These are phyloP conservation scores for Fragum fragum DNA, from an alignment of 2,888 invertebrate genomes.

Conservation along the genomic window DNA sequence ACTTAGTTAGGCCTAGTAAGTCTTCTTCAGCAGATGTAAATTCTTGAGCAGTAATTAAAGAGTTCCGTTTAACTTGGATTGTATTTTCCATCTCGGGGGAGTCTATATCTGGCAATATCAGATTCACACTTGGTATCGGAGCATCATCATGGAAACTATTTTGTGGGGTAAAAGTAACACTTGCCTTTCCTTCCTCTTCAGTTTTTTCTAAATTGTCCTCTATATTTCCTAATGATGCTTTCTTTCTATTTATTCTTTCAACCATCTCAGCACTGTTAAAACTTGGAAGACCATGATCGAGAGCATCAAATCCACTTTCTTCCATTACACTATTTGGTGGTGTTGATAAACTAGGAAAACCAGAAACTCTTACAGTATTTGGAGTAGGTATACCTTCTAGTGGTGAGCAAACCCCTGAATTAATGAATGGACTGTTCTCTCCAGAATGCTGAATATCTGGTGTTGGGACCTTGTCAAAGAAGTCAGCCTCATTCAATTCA, in stretches of 20 bases:
- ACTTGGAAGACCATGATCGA: slow-evolving; percentile 83
- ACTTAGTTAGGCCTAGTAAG: background rate
- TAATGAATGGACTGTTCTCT: slow-evolving; percentile 54
- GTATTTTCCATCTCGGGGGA: slow-evolving; percentile 85
- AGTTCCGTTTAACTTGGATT: slow-evolving; percentile 82
- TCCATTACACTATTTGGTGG: slow-evolving; percentile 85
- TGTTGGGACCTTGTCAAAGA: slow-evolving; percentile 65
- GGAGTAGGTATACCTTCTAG: slow-evolving; percentile 41
- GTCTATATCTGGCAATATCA: slow-evolving; percentile 82
- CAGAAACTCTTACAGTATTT: slow-evolving; percentile 52
- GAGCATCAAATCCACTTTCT: slow-evolving; percentile 36
- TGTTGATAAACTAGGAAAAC: slow-evolving; percentile 71
- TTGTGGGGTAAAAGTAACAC: slow-evolving; percentile 76
- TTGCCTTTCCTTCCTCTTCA: slow-evolving; percentile 22
- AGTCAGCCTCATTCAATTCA: slow-evolving; percentile 71
- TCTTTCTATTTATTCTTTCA: slow-evolving; percentile 86
- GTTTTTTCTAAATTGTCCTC: background rate
- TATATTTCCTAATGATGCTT: slow-evolving; percentile 80
- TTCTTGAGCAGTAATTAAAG: slow-evolving; percentile 31
- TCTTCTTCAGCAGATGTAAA: slow-evolving; percentile 20
- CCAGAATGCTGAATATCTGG: slow-evolving; percentile 62
- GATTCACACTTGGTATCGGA: slow-evolving; percentile 34
- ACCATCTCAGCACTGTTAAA: slow-evolving; percentile 87
- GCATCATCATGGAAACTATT: slow-evolving; percentile 74
- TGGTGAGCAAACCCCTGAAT: slow-evolving; percentile 48